These are phyloP conservation scores for Myathropa florea DNA, from an alignment of 2,888 invertebrate genomes.

Conservation along the genomic window DNA sequence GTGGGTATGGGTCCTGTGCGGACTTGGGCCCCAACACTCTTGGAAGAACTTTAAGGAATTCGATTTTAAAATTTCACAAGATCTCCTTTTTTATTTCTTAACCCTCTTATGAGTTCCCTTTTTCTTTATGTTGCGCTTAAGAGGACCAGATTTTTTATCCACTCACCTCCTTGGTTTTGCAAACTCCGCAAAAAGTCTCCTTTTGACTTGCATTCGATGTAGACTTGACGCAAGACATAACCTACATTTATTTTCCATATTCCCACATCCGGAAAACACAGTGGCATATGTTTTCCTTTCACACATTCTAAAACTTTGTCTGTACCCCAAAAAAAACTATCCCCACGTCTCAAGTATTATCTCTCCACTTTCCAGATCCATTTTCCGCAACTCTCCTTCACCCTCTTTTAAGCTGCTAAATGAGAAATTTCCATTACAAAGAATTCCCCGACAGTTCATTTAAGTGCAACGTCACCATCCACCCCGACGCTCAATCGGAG, in stretches of 20 bases:
- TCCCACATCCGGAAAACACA: background rate
- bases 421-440: slow-evolving; percentile 48
- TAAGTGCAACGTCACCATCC: slow-evolving; percentile 22
- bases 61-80: no score
- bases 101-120: no score
- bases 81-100: no score
- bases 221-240: background rate
- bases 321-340: background rate
- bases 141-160: no score
- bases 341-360: background rate
- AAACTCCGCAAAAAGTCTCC: no score
- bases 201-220: no score
- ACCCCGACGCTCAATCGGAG: background rate
- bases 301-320: background rate
- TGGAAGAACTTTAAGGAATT: no score
- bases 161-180: no score
- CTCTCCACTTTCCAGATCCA: background rate
- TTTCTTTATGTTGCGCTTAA: no score
- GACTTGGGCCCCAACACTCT: no score
- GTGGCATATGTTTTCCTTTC: background rate
- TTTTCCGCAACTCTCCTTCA: background rate
- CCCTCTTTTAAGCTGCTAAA: background rate
- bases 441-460: slow-evolving; percentile 34
- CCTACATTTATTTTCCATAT: background rate
- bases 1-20: no score